These are phyloP conservation scores for Murina feae DNA, from an alignment of 2,113 vertebrate species.

Conservation along the genomic window DNA sequence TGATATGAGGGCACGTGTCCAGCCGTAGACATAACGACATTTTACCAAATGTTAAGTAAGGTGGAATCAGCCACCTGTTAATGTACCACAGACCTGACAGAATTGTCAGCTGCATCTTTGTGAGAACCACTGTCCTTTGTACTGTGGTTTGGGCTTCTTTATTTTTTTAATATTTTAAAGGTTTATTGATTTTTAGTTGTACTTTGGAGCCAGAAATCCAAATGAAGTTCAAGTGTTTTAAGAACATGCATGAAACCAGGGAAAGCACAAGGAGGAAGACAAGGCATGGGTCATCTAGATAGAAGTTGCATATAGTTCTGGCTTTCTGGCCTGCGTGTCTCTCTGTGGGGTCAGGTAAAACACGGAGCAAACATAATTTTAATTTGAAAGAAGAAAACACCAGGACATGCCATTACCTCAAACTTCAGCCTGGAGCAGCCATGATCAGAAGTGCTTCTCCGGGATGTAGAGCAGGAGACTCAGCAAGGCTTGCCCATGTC, in stretches of 20 bases:
- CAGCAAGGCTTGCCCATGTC: background rate
- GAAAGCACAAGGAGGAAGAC: background rate
- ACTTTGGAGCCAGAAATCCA: background rate
- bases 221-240: background rate
- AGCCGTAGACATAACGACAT: background rate
- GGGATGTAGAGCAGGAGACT: background rate
- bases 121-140: background rate
- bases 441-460: background rate
- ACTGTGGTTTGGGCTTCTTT: background rate
- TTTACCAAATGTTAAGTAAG: background rate
- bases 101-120: background rate
- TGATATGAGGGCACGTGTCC: background rate
- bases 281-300: background rate
- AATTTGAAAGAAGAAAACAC: background rate
- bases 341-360: background rate
- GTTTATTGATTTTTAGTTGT: background rate
- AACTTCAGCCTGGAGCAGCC: background rate
- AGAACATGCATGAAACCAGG: background rate
- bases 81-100: background rate
- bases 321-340: background rate
- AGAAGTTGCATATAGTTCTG: background rate
- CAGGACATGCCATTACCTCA: background rate
- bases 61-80: background rate
- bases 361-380: background rate
- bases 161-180: background rate